Evolutionary conservation across 2,113 vertebrate species (phyloP).

Genomic region (Isichthys henryi): DNA sequence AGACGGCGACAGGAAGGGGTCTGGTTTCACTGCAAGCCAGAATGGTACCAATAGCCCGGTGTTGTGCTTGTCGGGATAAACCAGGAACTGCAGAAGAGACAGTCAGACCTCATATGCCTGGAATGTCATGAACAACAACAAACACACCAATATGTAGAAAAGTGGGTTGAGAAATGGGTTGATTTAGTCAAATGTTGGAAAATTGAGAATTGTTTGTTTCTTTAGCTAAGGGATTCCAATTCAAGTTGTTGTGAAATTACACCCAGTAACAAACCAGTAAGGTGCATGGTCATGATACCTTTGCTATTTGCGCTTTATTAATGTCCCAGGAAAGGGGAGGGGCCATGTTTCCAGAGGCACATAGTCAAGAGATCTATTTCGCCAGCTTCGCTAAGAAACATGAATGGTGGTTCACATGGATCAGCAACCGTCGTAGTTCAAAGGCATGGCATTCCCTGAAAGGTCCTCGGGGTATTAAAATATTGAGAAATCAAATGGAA

Average conservation of each 20-base stretch:
- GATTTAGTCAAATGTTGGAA: background rate
- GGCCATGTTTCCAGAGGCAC: background rate
- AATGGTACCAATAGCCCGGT: background rate
- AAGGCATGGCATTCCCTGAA: background rate
- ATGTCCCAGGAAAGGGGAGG: background rate
- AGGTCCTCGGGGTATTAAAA: conserved; percentile 12
- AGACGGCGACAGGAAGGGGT: background rate
- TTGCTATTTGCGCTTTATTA: background rate
- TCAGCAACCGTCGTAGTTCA: background rate
- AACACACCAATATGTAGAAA: background rate
- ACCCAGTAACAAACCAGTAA: background rate
- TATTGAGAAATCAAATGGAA: conserved; percentile 15
- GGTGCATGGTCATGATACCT: background rate
- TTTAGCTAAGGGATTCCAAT: background rate
- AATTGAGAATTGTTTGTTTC: background rate
- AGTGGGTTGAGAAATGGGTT: background rate
- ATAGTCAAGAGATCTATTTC: background rate
- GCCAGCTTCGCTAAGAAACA: background rate
- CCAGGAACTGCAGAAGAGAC: background rate
- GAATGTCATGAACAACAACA: background rate
- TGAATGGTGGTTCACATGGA: background rate
- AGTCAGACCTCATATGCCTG: background rate
- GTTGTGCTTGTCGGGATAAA: background rate
- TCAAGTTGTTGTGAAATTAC: background rate
- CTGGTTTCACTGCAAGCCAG: background rate